A percentile compares a stretch with the other conserved stretches of the same genome.
Conservation (phyloP, 1,140 invertebrate genomes). For the Metopolophium dirhodum region DNA sequence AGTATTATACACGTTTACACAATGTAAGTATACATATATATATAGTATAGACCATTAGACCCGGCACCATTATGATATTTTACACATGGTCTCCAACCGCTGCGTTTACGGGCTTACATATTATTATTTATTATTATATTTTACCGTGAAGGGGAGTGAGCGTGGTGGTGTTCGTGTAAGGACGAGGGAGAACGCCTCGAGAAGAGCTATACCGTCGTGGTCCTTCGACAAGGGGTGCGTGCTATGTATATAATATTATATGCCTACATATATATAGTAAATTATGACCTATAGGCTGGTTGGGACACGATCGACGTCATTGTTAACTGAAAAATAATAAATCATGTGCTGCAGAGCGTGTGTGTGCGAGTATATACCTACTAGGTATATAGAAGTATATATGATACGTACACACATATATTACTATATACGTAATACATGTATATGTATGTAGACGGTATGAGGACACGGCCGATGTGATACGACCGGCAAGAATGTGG, state of each 20-base stretch:
- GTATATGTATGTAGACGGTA: background rate
- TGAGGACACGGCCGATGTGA: background rate
- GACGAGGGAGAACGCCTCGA: background rate
- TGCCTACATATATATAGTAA: too few relatives aligned
- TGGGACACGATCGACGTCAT: background rate
- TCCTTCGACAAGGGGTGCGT: background rate
- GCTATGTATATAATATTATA: too few relatives aligned
- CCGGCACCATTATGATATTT: background rate
- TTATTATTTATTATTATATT: background rate
- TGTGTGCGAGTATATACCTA: background rate
- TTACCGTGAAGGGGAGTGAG: background rate
- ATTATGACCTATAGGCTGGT: background rate
- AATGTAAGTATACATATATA: background rate
- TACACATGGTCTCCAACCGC: background rate
- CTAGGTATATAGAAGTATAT: background rate
- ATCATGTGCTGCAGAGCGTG: background rate
- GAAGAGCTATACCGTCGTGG: background rate
- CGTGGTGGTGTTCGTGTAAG: background rate
- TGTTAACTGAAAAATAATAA: background rate
- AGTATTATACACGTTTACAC: background rate
- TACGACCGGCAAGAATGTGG: conserved; percentile 27
- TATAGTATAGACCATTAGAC: background rate
- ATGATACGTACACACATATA: background rate
- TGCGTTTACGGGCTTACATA: background rate
- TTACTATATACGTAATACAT: background rate